phyloP scores from a whole-genome alignment of 2,113 vertebrate genomes.

The Cyanoderma ruficeps region DNA sequence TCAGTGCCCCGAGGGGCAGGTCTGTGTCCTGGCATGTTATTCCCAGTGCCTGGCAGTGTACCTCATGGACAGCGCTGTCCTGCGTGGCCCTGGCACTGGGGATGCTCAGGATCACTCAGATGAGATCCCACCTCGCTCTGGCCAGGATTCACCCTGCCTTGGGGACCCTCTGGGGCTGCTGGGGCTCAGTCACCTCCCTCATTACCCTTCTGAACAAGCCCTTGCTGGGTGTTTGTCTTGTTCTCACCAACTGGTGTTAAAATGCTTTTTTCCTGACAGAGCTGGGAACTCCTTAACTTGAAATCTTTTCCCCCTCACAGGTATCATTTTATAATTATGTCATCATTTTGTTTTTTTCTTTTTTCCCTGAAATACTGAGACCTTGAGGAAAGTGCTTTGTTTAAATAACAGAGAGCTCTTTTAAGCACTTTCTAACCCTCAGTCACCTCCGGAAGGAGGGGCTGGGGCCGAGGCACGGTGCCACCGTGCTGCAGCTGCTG shows the following conservation, averaged over 20 bases:
- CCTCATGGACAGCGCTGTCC: neutral
- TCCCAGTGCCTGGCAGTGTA: neutral
- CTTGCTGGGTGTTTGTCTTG: neutral
- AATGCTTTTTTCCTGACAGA: neutral
- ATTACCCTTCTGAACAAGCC: accelerated
- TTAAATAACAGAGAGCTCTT: neutral
- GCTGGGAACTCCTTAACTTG: neutral
- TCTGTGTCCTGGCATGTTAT: neutral
- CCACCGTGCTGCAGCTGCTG: neutral
- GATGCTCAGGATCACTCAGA: neutral
- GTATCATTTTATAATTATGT: neutral
- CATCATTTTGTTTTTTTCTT: neutral
- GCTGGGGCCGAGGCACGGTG: neutral
- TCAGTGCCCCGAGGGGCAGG: neutral
- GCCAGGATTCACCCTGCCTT: neutral
- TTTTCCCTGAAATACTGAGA: neutral
- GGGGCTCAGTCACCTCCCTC: neutral
- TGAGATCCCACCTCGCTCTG: neutral
- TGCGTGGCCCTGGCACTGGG: neutral
- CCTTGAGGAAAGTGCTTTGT: neutral
- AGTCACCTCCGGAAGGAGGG: neutral
- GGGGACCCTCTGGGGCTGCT: neutral
- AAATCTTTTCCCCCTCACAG: neutral
- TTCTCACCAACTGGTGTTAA: too few relatives aligned
- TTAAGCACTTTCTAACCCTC: neutral